Evolutionary conservation across 2,113 vertebrate species (phyloP).

Genomic region (Scomber japonicus): DNA sequence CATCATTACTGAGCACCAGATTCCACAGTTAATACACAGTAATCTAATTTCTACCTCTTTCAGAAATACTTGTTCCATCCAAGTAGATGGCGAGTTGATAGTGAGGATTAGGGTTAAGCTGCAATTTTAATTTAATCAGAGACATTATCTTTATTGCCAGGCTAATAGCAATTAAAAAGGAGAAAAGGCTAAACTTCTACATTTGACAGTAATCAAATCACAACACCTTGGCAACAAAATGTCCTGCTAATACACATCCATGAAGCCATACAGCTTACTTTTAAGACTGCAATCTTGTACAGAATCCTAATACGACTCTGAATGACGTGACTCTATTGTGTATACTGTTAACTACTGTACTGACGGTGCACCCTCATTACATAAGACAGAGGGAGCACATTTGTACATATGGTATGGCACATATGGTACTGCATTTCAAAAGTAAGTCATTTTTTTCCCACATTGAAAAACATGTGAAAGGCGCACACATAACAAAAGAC

Average conservation of each 20-base stretch:
- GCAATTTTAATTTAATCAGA: conserved; percentile 59
- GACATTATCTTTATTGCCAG: conserved; percentile 49
- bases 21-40: conserved; percentile 61
- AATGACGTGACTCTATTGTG: conserved; percentile 18
- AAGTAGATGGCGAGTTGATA: conserved; percentile 54
- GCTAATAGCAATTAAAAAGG: conserved; percentile 45
- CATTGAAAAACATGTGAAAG: neutral
- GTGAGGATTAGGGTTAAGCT: conserved; percentile 58
- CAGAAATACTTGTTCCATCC: conserved; percentile 40
- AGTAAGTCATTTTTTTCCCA: neutral
- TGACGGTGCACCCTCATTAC: neutral
- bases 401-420: neutral
- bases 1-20: conserved; percentile 64
- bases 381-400: neutral
- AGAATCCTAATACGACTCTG: conserved; percentile 2
- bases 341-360: neutral
- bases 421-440: neutral
- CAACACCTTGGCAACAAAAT: conserved; percentile 31
- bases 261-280: conserved; percentile 9
- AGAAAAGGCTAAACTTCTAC: conserved; percentile 48
- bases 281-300: neutral
- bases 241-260: conserved; percentile 22
- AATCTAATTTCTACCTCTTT: conserved; percentile 58
- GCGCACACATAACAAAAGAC: conserved; percentile 9
- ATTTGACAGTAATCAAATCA: conserved; percentile 41